A percentile compares a stretch with the other conserved stretches of the same genome.
Evolutionary conservation across 2,797 vertebrate genomes (phyloP).

Genomic region (Erpetoichthys calabaricus): DNA sequence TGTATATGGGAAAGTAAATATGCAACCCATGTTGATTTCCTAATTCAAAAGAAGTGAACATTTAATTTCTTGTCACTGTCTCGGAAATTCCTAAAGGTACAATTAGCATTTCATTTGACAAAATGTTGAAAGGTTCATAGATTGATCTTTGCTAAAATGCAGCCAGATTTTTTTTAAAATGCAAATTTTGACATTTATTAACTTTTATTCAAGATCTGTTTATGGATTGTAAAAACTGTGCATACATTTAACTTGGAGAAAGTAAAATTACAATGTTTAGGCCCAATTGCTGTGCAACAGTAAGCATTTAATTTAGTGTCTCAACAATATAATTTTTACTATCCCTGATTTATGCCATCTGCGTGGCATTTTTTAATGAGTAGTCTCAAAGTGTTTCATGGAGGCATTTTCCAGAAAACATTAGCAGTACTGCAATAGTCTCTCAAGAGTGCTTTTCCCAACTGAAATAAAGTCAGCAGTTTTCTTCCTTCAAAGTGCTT

Average conservation of each 20-base stretch:
- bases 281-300: constrained; percentile 93
- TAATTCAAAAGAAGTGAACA: constrained; percentile 97
- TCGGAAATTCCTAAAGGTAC: constrained; percentile 99
- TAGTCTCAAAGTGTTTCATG: constrained; percentile 82
- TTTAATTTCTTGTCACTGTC: constrained; percentile 99
- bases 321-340: constrained; percentile 98
- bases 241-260: constrained; percentile 98
- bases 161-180: constrained; percentile 85
- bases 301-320: constrained; percentile 97
- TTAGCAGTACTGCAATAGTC: constrained; percentile 80
- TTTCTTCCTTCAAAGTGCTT: constrained; percentile 98
- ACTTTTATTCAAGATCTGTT: constrained; percentile 99
- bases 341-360: constrained; percentile 96
- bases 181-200: constrained; percentile 99
- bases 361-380: constrained; percentile 95
- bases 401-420: constrained; percentile 94
- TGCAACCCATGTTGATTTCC: constrained; percentile 80
- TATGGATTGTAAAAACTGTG: constrained; percentile 98
- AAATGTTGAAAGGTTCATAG: constrained; percentile 99
- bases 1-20: constrained; percentile 66
- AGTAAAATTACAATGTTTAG: constrained; percentile 98
- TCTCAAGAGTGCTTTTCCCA: constrained; percentile 86
- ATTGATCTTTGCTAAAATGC: constrained; percentile 99
- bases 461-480: constrained; percentile 98
- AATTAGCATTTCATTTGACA: constrained; percentile 99